Percentiles rank a stretch among this genome's conserved stretches.
These are phyloP conservation scores for Subacronicta megacephala DNA, from an alignment of 2,888 invertebrate genomes.

Conservation along the genomic window DNA sequence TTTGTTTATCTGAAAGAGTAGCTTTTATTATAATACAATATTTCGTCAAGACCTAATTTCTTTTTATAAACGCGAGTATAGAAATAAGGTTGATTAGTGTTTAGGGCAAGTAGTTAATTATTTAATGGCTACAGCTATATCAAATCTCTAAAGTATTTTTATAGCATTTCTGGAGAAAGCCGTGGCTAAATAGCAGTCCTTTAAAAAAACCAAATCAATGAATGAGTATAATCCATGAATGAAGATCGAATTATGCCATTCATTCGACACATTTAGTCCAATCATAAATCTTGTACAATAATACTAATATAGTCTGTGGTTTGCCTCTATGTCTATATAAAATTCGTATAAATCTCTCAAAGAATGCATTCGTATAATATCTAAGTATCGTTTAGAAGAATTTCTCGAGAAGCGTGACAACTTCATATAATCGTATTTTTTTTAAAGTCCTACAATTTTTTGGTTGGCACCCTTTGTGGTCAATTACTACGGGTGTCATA, in stretches of 20 bases:
- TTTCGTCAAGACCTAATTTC: too few relatives aligned
- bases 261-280: constrained; percentile 41
- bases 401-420: constrained; percentile 74
- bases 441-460: constrained; percentile 65
- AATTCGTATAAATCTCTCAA: constrained; percentile 78
- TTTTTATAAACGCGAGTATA: too few relatives aligned
- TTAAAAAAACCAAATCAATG: constrained; percentile 39
- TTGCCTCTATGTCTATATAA: constrained; percentile 77
- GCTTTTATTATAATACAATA: too few relatives aligned
- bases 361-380: constrained; percentile 57
- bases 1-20: too few relatives aligned
- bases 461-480: constrained; percentile 69
- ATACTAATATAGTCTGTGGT: constrained; percentile 50
- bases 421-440: constrained; percentile 68
- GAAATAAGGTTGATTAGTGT: too few relatives aligned
- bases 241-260: constrained; percentile 51
- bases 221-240: constrained; percentile 39
- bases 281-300: constrained; percentile 58
- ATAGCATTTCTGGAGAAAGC: too few relatives aligned
- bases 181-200: constrained; percentile 1
- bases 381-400: constrained; percentile 64
- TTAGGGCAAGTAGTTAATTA: too few relatives aligned
- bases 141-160: too few relatives aligned
- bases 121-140: too few relatives aligned
- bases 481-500: constrained; percentile 85